A percentile compares a stretch with the other conserved stretches of the same genome.
phyloP scores from a whole-genome alignment of 1,140 invertebrate genomes.

The Zaprionus nigranus region DNA sequence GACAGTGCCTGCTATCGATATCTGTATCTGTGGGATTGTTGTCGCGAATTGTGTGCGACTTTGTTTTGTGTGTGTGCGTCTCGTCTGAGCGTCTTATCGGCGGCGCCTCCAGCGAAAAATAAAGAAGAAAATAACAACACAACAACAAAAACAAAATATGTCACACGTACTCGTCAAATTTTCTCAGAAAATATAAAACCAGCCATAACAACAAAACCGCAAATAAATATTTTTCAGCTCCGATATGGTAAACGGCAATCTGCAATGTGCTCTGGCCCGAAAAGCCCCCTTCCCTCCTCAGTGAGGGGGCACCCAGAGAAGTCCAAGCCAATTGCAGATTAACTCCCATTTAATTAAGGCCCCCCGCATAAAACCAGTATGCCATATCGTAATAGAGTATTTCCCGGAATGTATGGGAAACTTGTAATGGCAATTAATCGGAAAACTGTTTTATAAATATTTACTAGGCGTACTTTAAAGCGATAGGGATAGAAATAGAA shows the following conservation, averaged over 20 bases:
- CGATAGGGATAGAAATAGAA: neutral
- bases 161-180: conserved; percentile 76
- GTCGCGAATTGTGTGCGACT: conserved; percentile 36
- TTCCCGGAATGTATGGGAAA: neutral
- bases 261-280: conserved; percentile 15
- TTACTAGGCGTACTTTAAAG: neutral
- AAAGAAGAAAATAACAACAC: neutral
- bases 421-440: neutral
- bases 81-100: conserved; percentile 66
- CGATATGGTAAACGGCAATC: conserved; percentile 43
- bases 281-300: neutral
- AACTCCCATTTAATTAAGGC: conserved; percentile 3
- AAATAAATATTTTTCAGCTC: conserved; percentile 52
- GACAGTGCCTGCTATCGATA: conserved; percentile 26
- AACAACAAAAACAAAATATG: conserved; percentile 52
- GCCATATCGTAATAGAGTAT: neutral
- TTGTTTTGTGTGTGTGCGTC: conserved; percentile 34
- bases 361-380: neutral
- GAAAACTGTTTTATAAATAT: neutral
- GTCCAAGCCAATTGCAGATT: conserved; percentile 9
- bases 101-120: conserved; percentile 65
- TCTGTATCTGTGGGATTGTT: conserved; percentile 65
- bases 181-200: conserved; percentile 66
- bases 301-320: neutral
- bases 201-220: conserved; percentile 56